Conservation (phyloP, 2,113 vertebrate genomes). For the Phrynosoma platyrhinos region DNA sequence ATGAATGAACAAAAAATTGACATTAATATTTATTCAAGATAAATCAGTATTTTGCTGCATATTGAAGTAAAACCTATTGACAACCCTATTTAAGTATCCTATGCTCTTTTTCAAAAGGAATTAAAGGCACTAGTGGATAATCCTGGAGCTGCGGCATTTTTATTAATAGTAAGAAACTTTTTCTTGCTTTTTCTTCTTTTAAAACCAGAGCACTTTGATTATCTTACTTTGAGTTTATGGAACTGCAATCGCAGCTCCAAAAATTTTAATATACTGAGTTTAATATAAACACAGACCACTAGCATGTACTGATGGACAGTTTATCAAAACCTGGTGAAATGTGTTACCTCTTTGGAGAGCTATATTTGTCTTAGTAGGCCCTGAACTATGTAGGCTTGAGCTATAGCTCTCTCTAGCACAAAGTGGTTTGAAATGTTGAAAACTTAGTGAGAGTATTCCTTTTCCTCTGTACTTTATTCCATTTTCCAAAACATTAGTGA, state of each 20-base stretch:
- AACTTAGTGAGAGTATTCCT: not conserved
- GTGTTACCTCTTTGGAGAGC: not conserved
- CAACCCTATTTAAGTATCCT: not conserved
- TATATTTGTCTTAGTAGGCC: not conserved
- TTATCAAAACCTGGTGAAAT: not conserved
- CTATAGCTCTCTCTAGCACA: not conserved
- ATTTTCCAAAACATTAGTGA: not conserved
- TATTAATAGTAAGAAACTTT: not conserved
- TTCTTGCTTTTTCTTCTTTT: not conserved
- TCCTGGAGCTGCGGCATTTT: not conserved
- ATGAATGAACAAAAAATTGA: not conserved
- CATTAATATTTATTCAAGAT: not conserved
- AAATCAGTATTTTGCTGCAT: not conserved
- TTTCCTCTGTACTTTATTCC: not conserved
- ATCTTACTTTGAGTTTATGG: not conserved
- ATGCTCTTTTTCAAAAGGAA: not conserved
- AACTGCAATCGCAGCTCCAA: not conserved
- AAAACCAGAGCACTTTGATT: not conserved
- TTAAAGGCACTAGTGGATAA: constrained; percentile 1
- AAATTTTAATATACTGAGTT: not conserved
- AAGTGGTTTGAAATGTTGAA: not conserved
- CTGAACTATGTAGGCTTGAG: not conserved
- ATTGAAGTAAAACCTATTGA: not conserved
- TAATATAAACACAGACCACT: not conserved
- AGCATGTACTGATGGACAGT: not conserved